Conservation (phyloP, 2,888 invertebrate species). For the Drosophila limbata region DNA sequence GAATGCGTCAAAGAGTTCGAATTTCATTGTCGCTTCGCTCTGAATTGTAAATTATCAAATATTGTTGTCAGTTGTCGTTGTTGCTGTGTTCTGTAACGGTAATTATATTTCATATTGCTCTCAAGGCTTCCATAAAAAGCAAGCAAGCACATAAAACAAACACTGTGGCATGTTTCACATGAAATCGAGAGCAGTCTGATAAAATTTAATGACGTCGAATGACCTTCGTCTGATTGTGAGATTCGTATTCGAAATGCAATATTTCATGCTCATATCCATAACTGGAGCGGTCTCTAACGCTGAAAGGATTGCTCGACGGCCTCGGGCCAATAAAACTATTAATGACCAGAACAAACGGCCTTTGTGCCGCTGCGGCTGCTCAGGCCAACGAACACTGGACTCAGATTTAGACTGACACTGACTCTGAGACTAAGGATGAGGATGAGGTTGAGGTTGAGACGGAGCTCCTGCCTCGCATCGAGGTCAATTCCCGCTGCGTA, state of each 20-base stretch:
- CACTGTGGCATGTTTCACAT: constrained; percentile 39
- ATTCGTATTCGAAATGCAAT: constrained; percentile 63
- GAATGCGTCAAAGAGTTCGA: constrained; percentile 44
- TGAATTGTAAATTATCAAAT: constrained; percentile 15
- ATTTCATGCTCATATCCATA: constrained; percentile 72
- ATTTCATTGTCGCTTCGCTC: constrained; percentile 32
- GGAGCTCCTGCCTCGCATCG: constrained; percentile 46
- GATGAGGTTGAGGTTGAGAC: not conserved
- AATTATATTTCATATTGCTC: constrained; percentile 43
- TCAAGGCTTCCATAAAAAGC: constrained; percentile 69
- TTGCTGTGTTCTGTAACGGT: constrained; percentile 17
- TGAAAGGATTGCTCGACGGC: constrained; percentile 52
- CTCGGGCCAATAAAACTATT: constrained; percentile 76
- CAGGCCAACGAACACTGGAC: constrained; percentile 10
- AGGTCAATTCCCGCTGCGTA: constrained; percentile 79
- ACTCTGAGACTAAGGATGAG: not conserved
- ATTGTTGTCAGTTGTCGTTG: not conserved
- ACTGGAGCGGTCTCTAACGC: constrained; percentile 56
- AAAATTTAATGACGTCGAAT: constrained; percentile 52
- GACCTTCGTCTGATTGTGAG: constrained; percentile 70
- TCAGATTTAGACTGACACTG: not conserved
- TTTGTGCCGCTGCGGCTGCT: constrained; percentile 61
- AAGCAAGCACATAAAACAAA: constrained; percentile 8
- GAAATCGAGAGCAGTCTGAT: constrained; percentile 68
- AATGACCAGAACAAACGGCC: constrained; percentile 81